A percentile compares a stretch with the other conserved stretches of the same genome.
phyloP scores from a whole-genome alignment of 1,140 invertebrate species.

The Cecropterus lyciades region DNA sequence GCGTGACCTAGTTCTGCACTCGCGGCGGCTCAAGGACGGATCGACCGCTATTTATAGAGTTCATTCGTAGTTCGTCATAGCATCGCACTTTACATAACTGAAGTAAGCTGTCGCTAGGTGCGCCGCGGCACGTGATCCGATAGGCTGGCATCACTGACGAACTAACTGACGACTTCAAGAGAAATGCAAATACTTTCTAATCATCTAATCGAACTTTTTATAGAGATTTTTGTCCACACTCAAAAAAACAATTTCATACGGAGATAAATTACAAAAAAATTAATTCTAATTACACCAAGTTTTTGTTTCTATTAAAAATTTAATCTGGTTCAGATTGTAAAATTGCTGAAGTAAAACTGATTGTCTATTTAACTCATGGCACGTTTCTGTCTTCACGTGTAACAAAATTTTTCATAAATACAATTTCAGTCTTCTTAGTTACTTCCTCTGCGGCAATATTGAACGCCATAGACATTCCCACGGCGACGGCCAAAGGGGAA shows the following conservation, averaged over 20 bases:
- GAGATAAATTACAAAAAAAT: no score
- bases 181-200: neutral
- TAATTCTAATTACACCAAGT: no score
- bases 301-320: no score
- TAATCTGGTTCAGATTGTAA: no score
- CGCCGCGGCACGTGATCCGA: constrained; percentile 59
- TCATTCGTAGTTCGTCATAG: constrained; percentile 75
- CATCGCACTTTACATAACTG: constrained; percentile 78
- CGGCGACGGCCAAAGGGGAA: constrained; percentile 60
- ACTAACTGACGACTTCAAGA: neutral
- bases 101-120: constrained; percentile 64
- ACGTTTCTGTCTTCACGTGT: no score
- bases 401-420: no score
- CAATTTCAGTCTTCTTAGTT: no score
- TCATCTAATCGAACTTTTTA: no score
- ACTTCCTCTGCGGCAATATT: constrained; percentile 35
- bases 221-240: no score
- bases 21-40: constrained; percentile 79
- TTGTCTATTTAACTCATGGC: no score
- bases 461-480: constrained; percentile 65
- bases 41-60: constrained; percentile 81
- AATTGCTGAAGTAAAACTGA: no score
- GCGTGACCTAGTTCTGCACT: constrained; percentile 77
- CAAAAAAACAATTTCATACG: no score
- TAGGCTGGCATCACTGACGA: neutral